Evolutionary conservation across 2,888 invertebrate genomes (phyloP).

Genomic region (Liopterus haemorrhoidalis): DNA sequence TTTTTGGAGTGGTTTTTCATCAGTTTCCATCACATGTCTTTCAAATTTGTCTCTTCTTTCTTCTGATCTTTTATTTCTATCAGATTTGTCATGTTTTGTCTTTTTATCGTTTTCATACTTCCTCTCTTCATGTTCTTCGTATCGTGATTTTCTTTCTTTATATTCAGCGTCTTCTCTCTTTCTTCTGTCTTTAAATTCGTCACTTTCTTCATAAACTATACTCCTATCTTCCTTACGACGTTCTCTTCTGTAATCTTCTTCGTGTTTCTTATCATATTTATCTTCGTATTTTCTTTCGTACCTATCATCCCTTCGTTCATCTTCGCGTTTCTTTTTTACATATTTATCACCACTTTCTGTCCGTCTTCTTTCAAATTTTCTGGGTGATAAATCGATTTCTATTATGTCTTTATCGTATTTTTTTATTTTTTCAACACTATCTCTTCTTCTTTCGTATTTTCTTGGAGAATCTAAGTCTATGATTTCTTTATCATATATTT

Average conservation of each 20-base stretch:
- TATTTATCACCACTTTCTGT: constrained; percentile 10
- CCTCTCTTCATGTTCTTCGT: constrained; percentile 13
- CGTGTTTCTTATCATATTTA: constrained; percentile 5
- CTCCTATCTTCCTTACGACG: no score
- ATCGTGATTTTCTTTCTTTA: constrained; percentile 2
- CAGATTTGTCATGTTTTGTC: constrained; percentile 21
- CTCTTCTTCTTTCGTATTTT: no score
- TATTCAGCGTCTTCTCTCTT: constrained; percentile 8
- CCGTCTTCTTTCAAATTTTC: constrained; percentile 20
- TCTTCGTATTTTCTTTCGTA: constrained; percentile 12
- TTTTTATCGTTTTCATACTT: constrained; percentile 31
- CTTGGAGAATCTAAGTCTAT: no score
- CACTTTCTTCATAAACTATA: constrained; percentile 10
- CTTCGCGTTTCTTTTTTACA: constrained; percentile 11
- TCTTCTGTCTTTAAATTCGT: constrained; percentile 1
- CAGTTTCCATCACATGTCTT: no score
- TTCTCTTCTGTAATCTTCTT: no score
- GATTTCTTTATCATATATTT: constrained; percentile 8
- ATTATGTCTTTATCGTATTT: no score
- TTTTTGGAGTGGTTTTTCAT: no score
- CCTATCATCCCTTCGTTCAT: constrained; percentile 9
- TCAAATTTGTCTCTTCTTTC: no score
- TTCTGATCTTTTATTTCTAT: constrained; percentile 20
- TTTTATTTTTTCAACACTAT: no score
- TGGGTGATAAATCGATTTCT: no score